Evolutionary conservation across 2,797 vertebrate species (phyloP).

Genomic region (Myotis myotis): DNA sequence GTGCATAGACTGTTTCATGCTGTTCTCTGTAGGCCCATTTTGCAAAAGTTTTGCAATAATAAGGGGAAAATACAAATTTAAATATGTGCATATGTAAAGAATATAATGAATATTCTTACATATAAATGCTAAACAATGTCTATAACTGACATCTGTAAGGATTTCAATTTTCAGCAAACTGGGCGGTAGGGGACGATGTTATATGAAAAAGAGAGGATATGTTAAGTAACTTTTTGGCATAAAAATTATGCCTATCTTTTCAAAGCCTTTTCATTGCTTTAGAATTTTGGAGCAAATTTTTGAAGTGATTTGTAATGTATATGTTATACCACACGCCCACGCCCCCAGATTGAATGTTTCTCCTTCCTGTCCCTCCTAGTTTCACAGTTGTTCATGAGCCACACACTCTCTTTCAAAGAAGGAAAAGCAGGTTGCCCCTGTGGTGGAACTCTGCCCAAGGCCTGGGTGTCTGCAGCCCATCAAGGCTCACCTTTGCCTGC

Average conservation of each 20-base stretch:
- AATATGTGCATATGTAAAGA: not conserved
- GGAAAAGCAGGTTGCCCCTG: conserved; percentile 37
- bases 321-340: not conserved
- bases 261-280: conserved; percentile 17
- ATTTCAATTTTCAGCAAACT: conserved; percentile 4
- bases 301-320: conserved; percentile 35
- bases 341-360: not conserved
- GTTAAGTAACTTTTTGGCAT: not conserved
- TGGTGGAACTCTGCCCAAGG: not conserved
- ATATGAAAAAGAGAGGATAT: not conserved
- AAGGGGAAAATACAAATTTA: not conserved
- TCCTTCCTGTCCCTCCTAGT: not conserved
- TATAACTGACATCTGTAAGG: not conserved
- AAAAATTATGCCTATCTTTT: not conserved
- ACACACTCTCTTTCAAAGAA: conserved; percentile 38
- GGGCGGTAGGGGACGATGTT: rapidly evolving
- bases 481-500: not conserved
- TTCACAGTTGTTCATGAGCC: not conserved
- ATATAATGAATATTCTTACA: not conserved
- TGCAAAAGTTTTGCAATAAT: not conserved
- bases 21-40: not conserved
- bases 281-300: not conserved
- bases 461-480: conserved; percentile 4
- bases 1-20: not conserved
- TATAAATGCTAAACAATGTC: not conserved